phyloP scores from a whole-genome alignment of 2,888 invertebrate genomes.

The Caenorhabditis uteleia region DNA sequence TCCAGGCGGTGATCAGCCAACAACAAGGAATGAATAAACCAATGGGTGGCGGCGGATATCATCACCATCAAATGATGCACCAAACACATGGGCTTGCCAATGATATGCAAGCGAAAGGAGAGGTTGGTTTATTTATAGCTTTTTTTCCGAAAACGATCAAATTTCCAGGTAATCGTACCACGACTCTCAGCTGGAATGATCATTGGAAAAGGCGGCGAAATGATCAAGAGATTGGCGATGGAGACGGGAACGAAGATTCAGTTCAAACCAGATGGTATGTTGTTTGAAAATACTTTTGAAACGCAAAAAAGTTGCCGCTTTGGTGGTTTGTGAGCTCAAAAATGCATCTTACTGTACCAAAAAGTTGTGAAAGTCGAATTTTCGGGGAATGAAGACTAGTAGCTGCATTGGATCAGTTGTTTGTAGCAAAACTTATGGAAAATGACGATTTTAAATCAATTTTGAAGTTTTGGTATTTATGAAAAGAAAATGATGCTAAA shows the following conservation, averaged over 20 bases:
- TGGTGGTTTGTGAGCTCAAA: too few species aligned
- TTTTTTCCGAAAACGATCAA: background rate
- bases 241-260: slow-evolving; percentile 93
- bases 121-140: slow-evolving; percentile 5
- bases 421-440: too few species aligned
- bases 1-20: too few species aligned
- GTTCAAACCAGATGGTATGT: slow-evolving; percentile 77
- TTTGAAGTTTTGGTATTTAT: too few species aligned
- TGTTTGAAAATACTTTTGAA: background rate
- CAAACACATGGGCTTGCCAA: slow-evolving; percentile 8
- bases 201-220: slow-evolving; percentile 95
- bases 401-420: too few species aligned
- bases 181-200: slow-evolving; percentile 92
- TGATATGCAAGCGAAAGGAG: slow-evolving; percentile 32
- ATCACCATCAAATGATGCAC: background rate
- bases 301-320: background rate
- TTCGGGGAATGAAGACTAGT: too few species aligned
- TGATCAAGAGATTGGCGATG: slow-evolving; percentile 94
- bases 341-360: too few species aligned
- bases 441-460: too few species aligned
- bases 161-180: slow-evolving; percentile 80
- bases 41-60: too few species aligned
- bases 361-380: too few species aligned
- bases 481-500: too few species aligned
- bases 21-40: background rate